Conservation (phyloP, 2,113 vertebrate genomes). For the Burhinus oedicnemus region DNA sequence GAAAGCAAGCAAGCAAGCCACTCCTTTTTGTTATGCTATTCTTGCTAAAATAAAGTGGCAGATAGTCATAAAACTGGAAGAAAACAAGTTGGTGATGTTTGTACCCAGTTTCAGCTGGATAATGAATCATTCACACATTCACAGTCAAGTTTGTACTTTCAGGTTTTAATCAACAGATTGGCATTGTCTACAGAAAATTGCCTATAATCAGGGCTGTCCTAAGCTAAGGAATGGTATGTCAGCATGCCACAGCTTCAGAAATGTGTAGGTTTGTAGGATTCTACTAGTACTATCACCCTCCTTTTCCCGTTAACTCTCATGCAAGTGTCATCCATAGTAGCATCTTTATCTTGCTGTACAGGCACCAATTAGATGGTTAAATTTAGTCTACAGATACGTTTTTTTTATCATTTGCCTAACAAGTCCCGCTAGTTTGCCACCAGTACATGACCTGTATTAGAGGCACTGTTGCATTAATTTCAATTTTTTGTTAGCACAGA, state of each 20-base stretch:
- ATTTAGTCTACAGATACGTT: neutral
- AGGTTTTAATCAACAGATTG: conserved; percentile 33
- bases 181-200: neutral
- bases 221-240: neutral
- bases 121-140: conserved; percentile 38
- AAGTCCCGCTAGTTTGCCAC: neutral
- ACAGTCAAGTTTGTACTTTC: conserved; percentile 15
- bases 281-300: neutral
- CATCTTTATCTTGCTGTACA: neutral
- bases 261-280: neutral
- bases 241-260: neutral
- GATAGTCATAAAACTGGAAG: conserved; percentile 25
- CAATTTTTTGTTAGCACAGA: neutral
- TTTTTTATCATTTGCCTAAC: neutral
- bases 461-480: neutral
- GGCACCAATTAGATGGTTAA: neutral
- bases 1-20: neutral
- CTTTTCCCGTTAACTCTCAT: neutral
- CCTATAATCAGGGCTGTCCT: neutral
- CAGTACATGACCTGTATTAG: rapidly evolving
- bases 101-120: conserved; percentile 41
- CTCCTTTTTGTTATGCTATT: neutral
- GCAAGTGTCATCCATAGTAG: neutral
- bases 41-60: conserved; percentile 31
- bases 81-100: conserved; percentile 34